phyloP scores from a whole-genome alignment of 2,888 invertebrate genomes.

The Chrysodeixis includens region DNA sequence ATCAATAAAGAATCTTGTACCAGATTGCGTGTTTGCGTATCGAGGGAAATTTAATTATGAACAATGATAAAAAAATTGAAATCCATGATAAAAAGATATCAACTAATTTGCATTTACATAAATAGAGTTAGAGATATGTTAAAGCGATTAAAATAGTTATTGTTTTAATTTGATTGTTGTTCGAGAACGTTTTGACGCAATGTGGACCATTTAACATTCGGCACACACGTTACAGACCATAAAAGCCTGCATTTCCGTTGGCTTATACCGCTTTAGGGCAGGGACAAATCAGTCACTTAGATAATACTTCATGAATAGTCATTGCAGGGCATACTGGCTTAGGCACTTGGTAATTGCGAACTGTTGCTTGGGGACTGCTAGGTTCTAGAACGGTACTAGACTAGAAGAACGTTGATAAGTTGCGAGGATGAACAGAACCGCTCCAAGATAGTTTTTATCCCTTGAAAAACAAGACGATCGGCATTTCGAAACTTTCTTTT shows the following conservation, averaged over 20 bases:
- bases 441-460: neutral
- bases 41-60: conserved; percentile 17
- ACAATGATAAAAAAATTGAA: conserved; percentile 6
- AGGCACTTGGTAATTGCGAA: conserved; percentile 24
- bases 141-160: conserved; percentile 3
- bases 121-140: conserved; percentile 14
- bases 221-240: conserved; percentile 72
- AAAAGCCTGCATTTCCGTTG: conserved; percentile 82
- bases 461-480: neutral
- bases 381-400: neutral
- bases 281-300: conserved; percentile 76
- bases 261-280: conserved; percentile 71
- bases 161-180: conserved; percentile 45
- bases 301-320: conserved; percentile 78
- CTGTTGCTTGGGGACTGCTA: neutral
- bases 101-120: neutral
- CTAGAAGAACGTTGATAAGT: neutral
- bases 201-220: conserved; percentile 72
- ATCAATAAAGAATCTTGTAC: conserved; percentile 21
- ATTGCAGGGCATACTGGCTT: conserved; percentile 46
- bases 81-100: neutral
- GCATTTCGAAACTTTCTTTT: neutral
- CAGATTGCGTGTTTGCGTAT: conserved; percentile 26
- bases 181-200: conserved; percentile 70
- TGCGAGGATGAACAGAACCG: neutral